Conservation (phyloP, 1,140 invertebrate species). For the Brachionus angularis region DNA sequence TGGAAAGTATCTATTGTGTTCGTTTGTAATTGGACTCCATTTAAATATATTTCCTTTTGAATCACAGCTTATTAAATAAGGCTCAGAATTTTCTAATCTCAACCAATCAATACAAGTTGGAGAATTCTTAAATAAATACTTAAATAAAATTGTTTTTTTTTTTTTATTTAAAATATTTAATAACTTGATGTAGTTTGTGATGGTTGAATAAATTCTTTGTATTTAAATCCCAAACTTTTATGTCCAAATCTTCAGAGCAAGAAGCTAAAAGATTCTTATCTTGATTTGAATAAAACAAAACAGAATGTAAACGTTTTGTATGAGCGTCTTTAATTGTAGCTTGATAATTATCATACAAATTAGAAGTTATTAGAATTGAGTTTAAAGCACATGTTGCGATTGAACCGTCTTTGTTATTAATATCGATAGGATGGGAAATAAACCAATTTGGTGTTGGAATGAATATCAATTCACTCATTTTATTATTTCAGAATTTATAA, state of each 20-base stretch:
- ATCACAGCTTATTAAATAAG: conserved; percentile 24
- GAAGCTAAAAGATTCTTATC: conserved; percentile 11
- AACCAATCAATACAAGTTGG: conserved; percentile 32
- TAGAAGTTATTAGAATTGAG: conserved; percentile 9
- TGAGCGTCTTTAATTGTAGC: conserved; percentile 36
- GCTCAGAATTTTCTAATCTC: background rate
- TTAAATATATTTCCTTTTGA: conserved; percentile 39
- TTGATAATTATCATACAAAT: background rate
- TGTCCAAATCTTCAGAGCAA: conserved; percentile 24
- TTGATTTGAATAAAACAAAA: background rate
- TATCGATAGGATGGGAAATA: background rate
- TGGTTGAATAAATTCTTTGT: background rate
- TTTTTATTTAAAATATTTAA: background rate
- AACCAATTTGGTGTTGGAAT: conserved; percentile 35
- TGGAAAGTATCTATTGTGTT: conserved; percentile 27
- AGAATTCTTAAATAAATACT: background rate
- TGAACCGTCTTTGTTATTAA: background rate
- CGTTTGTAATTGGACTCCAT: conserved; percentile 1
- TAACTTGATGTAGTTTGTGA: conserved; percentile 31
- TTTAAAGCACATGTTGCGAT: conserved; percentile 20
- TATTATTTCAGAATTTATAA: no score
- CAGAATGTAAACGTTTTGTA: conserved; percentile 7
- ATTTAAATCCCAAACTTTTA: conserved; percentile 40
- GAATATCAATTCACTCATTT: conserved; percentile 33
- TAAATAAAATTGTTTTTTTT: background rate